Base-by-base conservation (phyloP, 1,140 invertebrate genomes). In the Cyclargus thomasi region DNA sequence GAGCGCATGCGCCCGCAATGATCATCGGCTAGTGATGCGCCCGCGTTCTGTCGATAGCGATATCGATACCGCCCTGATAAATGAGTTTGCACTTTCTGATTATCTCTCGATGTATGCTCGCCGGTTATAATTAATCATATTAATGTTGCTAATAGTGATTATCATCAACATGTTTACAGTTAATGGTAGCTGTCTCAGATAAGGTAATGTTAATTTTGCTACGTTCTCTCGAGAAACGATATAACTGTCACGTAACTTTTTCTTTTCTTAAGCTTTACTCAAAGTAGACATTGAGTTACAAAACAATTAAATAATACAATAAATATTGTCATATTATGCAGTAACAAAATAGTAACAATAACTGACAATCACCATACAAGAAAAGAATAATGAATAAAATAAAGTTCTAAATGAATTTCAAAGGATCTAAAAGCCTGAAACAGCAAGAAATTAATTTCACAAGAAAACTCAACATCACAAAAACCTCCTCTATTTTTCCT, bases 1-100 rank as follows among this genome's bases (percentile, higher is more conserved):
- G 87, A 84, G 85, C 78, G 87, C 87, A 90, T 90, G 87, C 86
- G 81, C 83, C 75, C 72, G 80, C 87, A 87, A 90, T 90, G 87
- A 87, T 88, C 87, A 88, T 88, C 86, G 85, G 85, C 75, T 85
- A 88, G 87, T 79, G 85, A 84, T 88, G 87, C 64, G 80, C 73
- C 65, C 16, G 65, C 75, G 81, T 84, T 79, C 79, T 77, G 67
- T 63, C 74, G 64, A 73, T 83, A 76, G 83, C 81, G 79, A 83
- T 80, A 75, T 74, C 73, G 72, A 77, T 74, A 75, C 71, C 78
- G 78, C 53, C 53, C 64, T 70, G 74, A 72, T 77, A 63, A 70
- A 76, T 80, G 74, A 76, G 57, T 62, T 29, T 65, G 72, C 71
- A 62, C 53, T 62, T 72, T 71, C 66, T 64, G 36, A 70, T 70